Conservation (phyloP, 2,888 invertebrate genomes). For the Ferrisia virgata region DNA sequence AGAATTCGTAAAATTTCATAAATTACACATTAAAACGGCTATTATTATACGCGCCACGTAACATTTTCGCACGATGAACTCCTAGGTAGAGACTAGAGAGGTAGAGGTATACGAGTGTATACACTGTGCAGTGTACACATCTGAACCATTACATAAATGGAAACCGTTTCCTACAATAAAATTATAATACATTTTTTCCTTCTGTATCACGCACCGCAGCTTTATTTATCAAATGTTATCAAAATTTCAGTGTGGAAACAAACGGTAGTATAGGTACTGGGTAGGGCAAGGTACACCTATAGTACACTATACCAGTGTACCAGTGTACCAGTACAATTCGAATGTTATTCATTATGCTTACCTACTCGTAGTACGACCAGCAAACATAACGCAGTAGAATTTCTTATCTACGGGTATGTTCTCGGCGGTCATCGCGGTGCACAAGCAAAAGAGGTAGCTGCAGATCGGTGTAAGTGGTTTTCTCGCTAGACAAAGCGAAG, state of each 20-base stretch:
- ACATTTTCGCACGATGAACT: background rate
- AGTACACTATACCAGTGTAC: background rate
- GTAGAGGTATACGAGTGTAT: no score
- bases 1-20: background rate
- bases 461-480: background rate
- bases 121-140: background rate
- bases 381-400: background rate
- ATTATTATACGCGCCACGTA: background rate
- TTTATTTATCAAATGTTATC: background rate
- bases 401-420: background rate
- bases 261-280: background rate
- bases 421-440: conserved; percentile 19
- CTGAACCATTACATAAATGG: background rate
- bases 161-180: background rate
- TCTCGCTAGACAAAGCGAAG: conserved; percentile 10
- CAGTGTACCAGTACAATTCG: background rate
- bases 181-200: background rate
- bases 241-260: background rate
- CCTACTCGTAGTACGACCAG: no score
- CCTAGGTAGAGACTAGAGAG: no score
- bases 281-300: background rate
- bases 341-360: background rate
- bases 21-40: background rate
- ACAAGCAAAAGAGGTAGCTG: background rate
- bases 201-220: background rate